Evolutionary conservation across 2,797 vertebrate species (phyloP), one percentile per base, ranked within the genome.

Genomic region (Bradypus variegatus): DNA sequence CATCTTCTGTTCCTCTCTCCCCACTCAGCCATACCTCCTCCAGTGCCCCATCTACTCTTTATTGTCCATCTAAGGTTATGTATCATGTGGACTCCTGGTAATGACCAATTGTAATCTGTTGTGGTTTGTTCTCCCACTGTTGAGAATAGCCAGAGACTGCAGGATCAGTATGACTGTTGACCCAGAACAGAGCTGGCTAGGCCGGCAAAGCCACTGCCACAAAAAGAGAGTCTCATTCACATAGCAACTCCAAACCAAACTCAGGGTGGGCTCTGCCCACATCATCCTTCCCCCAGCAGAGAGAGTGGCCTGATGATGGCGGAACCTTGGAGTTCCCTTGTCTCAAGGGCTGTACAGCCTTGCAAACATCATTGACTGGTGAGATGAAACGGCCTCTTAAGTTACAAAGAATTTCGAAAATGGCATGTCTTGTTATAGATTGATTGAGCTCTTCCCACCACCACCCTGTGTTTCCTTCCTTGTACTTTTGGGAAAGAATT

Each of bases 401-500:
- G 36, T 19, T 87, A 16, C 33, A 41, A 89, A 67, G n/a, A 62
- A 50, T 82, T 76, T 64, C 25, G 23, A 18, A 87, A 72, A 58
- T 58, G 58, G 79, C 73, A 79, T 89, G 90, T 92, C 89, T 95
- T 88, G 65, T 91, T 83, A 87, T 85, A 50, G 8, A 33, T 53
- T 83, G 25, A 88, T 77, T 83, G 36, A 85, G 78, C 23, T 15
- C 10, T 4, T 15, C 41, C 11, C 65, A 13, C 38, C 41, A 45
- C 41, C 41, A 45, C 29, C 8, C 38, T 41, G 8, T 19, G 41
- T 92, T 95, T 93, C 93, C 94, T 95, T 94, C 94, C 95, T 79
- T 93, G 72, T 91, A 11, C 93, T 90, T 86, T 79, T 91, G 62
- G 96, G 90, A 88, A 94, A 90, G 93, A 95, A 89, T 91, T 83